Conservation (phyloP, 1,140 invertebrate species). For the Drosophila pachea region DNA sequence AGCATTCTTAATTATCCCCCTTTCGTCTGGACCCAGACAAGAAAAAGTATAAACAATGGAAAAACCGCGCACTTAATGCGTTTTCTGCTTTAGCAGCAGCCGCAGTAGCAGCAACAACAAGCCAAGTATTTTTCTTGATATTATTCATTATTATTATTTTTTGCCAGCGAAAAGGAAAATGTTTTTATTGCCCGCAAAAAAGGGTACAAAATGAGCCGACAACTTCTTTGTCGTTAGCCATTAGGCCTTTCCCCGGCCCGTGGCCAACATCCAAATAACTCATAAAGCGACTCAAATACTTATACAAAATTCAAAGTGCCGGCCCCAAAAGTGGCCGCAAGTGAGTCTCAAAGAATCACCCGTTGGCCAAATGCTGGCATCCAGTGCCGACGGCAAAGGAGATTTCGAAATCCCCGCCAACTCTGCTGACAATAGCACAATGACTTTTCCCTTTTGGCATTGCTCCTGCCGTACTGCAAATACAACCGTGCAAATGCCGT, state of each 20-base stretch:
- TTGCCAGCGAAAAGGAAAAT: constrained; percentile 59
- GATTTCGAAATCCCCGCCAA: constrained; percentile 42
- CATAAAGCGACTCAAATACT: constrained; percentile 55
- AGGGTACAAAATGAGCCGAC: constrained; percentile 66
- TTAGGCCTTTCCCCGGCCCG: constrained; percentile 34
- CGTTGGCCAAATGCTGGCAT: constrained; percentile 12
- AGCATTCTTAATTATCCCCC: constrained; percentile 78
- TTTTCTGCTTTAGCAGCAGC: constrained; percentile 62
- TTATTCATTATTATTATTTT: constrained; percentile 69
- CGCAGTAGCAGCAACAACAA: constrained; percentile 21
- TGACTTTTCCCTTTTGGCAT: constrained; percentile 67
- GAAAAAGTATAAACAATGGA: constrained; percentile 72
- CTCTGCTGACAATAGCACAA: constrained; percentile 57
- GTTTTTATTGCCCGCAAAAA: constrained; percentile 76
- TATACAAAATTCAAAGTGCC: constrained; percentile 65
- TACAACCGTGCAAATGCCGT: constrained; percentile 46
- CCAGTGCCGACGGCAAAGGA: constrained; percentile 59
- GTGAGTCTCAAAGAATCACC: background rate
- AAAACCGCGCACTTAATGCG: constrained; percentile 76
- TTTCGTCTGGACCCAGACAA: constrained; percentile 32
- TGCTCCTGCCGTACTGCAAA: background rate
- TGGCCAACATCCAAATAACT: constrained; percentile 13
- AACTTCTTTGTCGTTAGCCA: constrained; percentile 58
- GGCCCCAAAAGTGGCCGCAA: constrained; percentile 41
- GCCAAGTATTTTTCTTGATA: constrained; percentile 75